Evolutionary conservation across 2,113 vertebrate genomes (phyloP).

Genomic region (Vombatus ursinus): DNA sequence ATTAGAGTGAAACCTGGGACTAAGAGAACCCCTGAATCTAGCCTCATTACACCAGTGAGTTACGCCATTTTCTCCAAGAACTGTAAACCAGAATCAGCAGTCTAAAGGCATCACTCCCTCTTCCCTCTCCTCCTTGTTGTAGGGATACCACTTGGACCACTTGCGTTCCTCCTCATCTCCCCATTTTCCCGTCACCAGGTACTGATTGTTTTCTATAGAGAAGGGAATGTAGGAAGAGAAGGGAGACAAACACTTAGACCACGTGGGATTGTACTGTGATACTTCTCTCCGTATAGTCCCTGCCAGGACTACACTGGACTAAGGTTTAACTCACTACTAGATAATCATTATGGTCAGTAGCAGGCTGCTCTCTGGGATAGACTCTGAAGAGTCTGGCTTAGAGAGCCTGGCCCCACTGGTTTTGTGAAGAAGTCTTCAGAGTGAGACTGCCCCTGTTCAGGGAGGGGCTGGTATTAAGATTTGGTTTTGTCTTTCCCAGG

Average conservation of each 20-base stretch:
- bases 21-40: background rate
- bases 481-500: background rate
- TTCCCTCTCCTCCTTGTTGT: background rate
- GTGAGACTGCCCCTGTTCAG: background rate
- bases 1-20: background rate
- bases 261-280: background rate
- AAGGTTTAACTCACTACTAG: background rate
- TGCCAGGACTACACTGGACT: background rate
- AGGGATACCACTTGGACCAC: background rate
- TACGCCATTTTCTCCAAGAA: background rate
- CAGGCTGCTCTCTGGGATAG: background rate
- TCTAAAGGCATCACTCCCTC: background rate
- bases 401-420: background rate
- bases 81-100: background rate
- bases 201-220: background rate
- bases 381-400: background rate
- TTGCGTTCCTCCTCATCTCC: background rate
- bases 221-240: background rate
- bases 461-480: background rate
- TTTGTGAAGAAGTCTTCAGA: background rate
- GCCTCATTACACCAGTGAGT: background rate
- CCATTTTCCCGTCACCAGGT: background rate
- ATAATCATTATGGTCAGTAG: background rate
- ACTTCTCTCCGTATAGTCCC: background rate
- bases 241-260: background rate